Conservation (phyloP, 2,797 vertebrate genomes). For the Pseudochirops corinnae region DNA sequence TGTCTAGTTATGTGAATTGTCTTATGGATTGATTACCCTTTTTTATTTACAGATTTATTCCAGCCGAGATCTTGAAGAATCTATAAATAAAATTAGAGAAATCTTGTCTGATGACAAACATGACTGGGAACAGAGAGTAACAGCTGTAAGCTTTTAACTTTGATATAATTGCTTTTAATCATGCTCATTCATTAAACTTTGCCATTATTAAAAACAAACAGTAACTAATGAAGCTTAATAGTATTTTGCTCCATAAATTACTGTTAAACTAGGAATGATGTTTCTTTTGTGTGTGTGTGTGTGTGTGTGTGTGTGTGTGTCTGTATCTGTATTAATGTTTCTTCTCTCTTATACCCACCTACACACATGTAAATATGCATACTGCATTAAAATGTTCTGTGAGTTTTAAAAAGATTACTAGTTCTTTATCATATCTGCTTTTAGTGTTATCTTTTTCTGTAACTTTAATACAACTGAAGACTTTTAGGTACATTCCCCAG, state of each 20-base stretch:
- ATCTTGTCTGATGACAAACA: constrained; percentile 97
- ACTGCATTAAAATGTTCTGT: not conserved
- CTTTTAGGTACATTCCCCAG: not conserved
- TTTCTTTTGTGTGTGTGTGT: not conserved
- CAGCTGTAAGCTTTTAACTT: constrained; percentile 89
- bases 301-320: not conserved
- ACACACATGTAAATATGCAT: not conserved
- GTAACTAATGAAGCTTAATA: constrained; percentile 14
- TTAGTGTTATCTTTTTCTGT: not conserved
- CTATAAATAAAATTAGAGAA: constrained; percentile 95
- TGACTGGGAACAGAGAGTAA: constrained; percentile 97
- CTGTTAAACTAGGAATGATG: not conserved
- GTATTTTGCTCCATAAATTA: constrained; percentile 25
- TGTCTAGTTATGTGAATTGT: constrained; percentile 55
- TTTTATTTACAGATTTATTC: constrained; percentile 93
- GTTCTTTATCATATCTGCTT: not conserved
- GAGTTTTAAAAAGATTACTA: not conserved
- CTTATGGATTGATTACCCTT: constrained; percentile 31
- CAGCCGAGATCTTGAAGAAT: constrained; percentile 95
- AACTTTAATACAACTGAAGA: not conserved
- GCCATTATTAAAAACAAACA: not conserved
- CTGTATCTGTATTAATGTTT: not conserved
- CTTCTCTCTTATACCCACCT: constrained; percentile 3
- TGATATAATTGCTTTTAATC: constrained; percentile 1
- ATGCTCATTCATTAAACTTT: constrained; percentile 3